These are phyloP conservation scores for Allophyes oxyacanthae DNA, from an alignment of 2,888 invertebrate species.

Conservation along the genomic window DNA sequence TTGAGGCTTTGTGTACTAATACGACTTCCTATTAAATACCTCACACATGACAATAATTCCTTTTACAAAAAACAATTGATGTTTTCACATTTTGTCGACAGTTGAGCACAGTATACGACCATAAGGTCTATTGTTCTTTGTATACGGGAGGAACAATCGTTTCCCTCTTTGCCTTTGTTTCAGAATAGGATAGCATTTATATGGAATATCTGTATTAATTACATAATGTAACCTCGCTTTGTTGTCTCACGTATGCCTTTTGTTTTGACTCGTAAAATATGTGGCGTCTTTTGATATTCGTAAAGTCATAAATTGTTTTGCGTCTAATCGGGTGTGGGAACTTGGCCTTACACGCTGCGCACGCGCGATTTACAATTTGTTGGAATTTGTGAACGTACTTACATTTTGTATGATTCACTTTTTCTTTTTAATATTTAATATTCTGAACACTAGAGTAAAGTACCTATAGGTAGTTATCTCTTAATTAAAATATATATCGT, in stretches of 20 bases:
- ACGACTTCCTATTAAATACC: too few relatives aligned
- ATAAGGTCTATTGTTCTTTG: conserved; percentile 50
- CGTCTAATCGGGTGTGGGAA: conserved; percentile 3
- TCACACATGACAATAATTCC: conserved; percentile 14
- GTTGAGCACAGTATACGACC: conserved; percentile 9
- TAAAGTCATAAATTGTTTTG: conserved; percentile 24
- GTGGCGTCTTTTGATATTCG: conserved; percentile 24
- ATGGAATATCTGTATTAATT: conserved; percentile 46
- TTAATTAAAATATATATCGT: too few relatives aligned
- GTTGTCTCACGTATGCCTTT: conserved; percentile 32
- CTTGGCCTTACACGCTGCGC: conserved; percentile 1
- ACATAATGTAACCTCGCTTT: conserved; percentile 41
- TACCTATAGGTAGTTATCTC: too few relatives aligned
- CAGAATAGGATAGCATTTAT: conserved; percentile 22
- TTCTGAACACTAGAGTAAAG: too few relatives aligned
- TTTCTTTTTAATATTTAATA: too few relatives aligned
- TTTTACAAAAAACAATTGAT: conserved; percentile 37
- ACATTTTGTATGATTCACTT: too few relatives aligned
- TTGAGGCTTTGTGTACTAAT: not conserved
- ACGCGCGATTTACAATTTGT: not conserved
- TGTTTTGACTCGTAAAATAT: conserved; percentile 25
- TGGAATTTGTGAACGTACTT: too few relatives aligned
- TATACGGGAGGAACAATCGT: conserved; percentile 35
- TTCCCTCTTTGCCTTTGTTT: conserved; percentile 37
- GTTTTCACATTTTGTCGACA: conserved; percentile 26